phyloP scores from a whole-genome alignment of 2,797 vertebrate species.

The Schizopygopsis malacanthus region DNA sequence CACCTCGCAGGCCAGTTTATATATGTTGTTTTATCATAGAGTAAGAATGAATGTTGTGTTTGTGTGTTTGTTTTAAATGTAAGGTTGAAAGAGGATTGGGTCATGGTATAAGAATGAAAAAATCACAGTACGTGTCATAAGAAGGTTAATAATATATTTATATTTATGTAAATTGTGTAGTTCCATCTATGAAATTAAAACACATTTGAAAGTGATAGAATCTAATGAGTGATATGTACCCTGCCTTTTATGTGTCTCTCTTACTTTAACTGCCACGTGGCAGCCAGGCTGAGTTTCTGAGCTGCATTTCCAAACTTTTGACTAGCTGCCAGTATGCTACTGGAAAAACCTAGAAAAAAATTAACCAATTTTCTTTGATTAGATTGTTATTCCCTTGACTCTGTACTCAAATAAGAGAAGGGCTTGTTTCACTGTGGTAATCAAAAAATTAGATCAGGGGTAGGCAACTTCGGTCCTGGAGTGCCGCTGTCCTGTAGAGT shows the following conservation, averaged over 20 bases:
- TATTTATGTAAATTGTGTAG: conserved; percentile 57
- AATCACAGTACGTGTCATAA: conserved; percentile 32
- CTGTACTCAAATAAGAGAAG: background rate
- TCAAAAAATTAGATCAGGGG: background rate
- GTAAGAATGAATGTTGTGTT: conserved; percentile 21
- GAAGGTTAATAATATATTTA: conserved; percentile 51
- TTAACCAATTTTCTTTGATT: background rate
- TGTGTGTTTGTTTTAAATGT: conserved; percentile 21
- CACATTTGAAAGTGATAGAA: conserved; percentile 15
- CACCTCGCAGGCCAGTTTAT: background rate
- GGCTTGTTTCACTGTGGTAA: background rate
- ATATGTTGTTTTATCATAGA: conserved; percentile 19
- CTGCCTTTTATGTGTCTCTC: background rate
- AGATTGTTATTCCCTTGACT: background rate
- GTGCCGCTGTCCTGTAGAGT: too few relatives aligned
- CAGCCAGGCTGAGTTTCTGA: background rate
- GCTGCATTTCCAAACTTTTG: background rate
- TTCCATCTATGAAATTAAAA: conserved; percentile 59
- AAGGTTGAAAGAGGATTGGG: background rate
- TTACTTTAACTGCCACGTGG: background rate
- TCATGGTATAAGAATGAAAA: conserved; percentile 19
- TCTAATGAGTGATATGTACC: background rate
- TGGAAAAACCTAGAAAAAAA: background rate
- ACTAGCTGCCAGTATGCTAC: background rate
- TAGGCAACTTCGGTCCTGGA: too few relatives aligned